Conservation (phyloP, 2,888 invertebrate species). For the Ectobius pallidus region DNA sequence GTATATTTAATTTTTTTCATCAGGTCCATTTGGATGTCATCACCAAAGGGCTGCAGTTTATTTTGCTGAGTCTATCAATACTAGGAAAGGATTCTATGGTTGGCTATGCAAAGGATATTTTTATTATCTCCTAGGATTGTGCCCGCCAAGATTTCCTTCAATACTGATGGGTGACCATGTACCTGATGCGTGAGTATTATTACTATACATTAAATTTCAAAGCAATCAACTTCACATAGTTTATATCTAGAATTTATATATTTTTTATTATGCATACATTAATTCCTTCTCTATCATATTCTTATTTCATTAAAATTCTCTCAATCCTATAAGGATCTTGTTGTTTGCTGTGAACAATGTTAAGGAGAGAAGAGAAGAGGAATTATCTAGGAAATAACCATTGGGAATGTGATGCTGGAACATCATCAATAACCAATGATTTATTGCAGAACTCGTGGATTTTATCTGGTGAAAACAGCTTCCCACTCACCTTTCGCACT, state of each 20-base stretch:
- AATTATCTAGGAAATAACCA: too few relatives aligned
- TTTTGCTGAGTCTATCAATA: constrained; percentile 68
- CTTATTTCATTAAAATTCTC: too few relatives aligned
- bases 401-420: too few relatives aligned
- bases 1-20: not conserved
- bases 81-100: constrained; percentile 68
- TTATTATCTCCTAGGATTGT: constrained; percentile 63
- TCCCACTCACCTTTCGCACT: constrained; percentile 63
- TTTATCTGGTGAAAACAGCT: constrained; percentile 63
- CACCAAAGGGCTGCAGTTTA: constrained; percentile 69
- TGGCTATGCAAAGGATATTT: constrained; percentile 67
- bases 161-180: constrained; percentile 58
- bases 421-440: too few relatives aligned
- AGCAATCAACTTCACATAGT: too few relatives aligned
- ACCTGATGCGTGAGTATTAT: constrained; percentile 19
- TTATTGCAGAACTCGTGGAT: constrained; percentile 53
- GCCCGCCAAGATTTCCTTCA: constrained; percentile 51
- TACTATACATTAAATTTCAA: too few relatives aligned
- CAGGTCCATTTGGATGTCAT: constrained; percentile 55
- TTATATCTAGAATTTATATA: too few relatives aligned
- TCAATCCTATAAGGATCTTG: too few relatives aligned
- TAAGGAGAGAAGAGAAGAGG: too few relatives aligned
- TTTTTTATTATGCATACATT: too few relatives aligned
- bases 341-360: too few relatives aligned
- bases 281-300: too few relatives aligned